Conservation (phyloP, 1,140 invertebrate genomes). For the Micrasema longulum region DNA sequence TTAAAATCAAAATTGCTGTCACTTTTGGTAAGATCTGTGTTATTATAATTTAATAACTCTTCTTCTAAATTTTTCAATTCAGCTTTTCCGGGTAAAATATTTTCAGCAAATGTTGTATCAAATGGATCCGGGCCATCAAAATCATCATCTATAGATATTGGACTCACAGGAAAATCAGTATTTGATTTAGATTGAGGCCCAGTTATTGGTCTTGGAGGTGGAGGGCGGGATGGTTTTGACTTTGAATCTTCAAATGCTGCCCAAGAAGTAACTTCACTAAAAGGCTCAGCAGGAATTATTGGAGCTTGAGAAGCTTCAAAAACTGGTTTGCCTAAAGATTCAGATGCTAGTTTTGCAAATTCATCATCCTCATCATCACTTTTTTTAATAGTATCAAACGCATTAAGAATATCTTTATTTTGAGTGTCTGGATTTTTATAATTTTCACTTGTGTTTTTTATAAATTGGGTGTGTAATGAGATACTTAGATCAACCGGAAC, state of each 20-base stretch:
- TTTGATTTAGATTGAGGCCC: constrained; percentile 29
- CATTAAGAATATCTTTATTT: constrained; percentile 60
- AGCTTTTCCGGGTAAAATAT: constrained; percentile 77
- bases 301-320: constrained; percentile 57
- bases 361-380: constrained; percentile 77
- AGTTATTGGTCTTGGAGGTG: constrained; percentile 44
- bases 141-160: constrained; percentile 29
- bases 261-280: constrained; percentile 69
- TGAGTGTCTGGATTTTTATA: constrained; percentile 54
- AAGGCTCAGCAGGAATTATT: constrained; percentile 57
- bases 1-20: constrained; percentile 78
- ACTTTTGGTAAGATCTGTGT: constrained; percentile 56
- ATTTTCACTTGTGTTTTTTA: constrained; percentile 65
- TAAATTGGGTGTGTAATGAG: constrained; percentile 69
- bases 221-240: constrained; percentile 48
- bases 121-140: constrained; percentile 76
- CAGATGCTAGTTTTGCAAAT: constrained; percentile 79
- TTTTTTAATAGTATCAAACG: constrained; percentile 67
- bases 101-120: constrained; percentile 86
- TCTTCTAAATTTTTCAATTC: constrained; percentile 59
- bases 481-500: constrained; percentile 74
- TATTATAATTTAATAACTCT: constrained; percentile 45
- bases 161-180: not conserved
- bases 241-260: constrained; percentile 69
- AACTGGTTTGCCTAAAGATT: constrained; percentile 74